Evolutionary conservation across 2,888 invertebrate genomes (phyloP), one percentile per base, ranked within the genome.

Genomic region (Argyresthia goedartella): DNA sequence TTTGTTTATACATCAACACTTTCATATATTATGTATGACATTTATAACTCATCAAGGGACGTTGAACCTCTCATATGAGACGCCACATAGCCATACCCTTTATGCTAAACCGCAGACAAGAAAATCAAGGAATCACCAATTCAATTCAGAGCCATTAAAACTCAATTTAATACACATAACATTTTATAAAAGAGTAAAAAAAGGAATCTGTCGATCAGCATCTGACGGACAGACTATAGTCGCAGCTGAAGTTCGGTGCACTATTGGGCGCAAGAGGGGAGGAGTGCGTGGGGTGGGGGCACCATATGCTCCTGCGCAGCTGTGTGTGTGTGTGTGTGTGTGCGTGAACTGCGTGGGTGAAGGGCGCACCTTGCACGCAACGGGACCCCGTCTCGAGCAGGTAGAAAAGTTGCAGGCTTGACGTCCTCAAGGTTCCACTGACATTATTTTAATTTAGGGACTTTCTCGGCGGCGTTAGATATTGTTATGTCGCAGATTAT

Each of bases 341-440:
- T 43, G 54, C 36, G 68, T 62, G 36, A 14, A 11, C 9, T 44
- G 15, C 15, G 36, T 36, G 67, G 71, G 73, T 71, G 73, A 65
- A 71, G 65, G 67, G 54, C 62, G 73, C 82, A 84, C 84, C 84
- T 84, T 84, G 84, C 84, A 76, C 73, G 79, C 82, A 82, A 84
- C 82, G 85, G 84, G 80, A 85, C 67, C 69, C 61, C 56, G 64
- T 61, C 69, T 72, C 61, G 61, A 75, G 82, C 84, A 86, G 85
- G 84, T 84, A 85, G 81, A 75, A 63, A 66, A 55, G 57, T 65
- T 44, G 44, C 16, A 14, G 44, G 25, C 25, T 25, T 25, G 25
- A 25, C 25, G 25, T 25, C 25, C 25, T 6, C 25, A 25, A 25
- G 25, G 25, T 25, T 4, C 2, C 25, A 25, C 6, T 25, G n/a